phyloP scores from a whole-genome alignment of 2,797 vertebrate species.

The Parotocinclus haroldoi region DNA sequence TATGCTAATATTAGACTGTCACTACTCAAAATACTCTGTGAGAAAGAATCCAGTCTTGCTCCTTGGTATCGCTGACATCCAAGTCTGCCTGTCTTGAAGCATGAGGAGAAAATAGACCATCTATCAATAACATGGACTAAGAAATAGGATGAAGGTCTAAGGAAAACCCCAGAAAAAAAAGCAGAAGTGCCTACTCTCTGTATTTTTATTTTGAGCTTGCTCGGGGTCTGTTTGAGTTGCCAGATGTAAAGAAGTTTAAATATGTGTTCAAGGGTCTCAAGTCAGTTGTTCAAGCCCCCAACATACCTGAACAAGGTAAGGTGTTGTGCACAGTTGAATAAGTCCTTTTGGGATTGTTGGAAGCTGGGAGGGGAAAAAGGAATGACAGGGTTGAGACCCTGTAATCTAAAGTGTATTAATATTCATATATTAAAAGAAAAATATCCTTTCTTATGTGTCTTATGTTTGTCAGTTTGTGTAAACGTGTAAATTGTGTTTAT shows the following conservation, averaged over 20 bases:
- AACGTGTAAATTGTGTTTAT: constrained; percentile 29
- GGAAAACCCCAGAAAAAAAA: constrained; percentile 29
- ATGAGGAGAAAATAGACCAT: too few relatives aligned
- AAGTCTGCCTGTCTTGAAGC: too few relatives aligned
- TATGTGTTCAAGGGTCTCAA: background rate
- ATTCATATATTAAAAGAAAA: constrained; percentile 50
- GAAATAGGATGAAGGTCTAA: too few relatives aligned
- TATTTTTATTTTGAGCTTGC: constrained; percentile 49
- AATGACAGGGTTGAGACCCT: constrained; percentile 45
- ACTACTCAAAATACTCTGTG: too few relatives aligned
- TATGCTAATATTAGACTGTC: background rate
- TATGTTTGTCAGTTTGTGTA: constrained; percentile 48
- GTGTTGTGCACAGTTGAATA: background rate
- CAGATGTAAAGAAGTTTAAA: constrained; percentile 9
- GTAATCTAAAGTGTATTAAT: constrained; percentile 20
- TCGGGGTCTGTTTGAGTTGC: constrained; percentile 45
- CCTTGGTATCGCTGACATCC: too few relatives aligned
- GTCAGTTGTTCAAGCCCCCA: background rate
- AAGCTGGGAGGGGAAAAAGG: constrained; percentile 33
- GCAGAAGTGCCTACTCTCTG: constrained; percentile 71
- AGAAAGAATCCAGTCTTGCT: too few relatives aligned
- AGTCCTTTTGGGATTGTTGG: background rate
- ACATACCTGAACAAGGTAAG: background rate
- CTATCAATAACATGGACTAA: too few relatives aligned
- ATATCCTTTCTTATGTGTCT: constrained; percentile 55